phyloP scores from a whole-genome alignment of 2,888 invertebrate genomes.

The Panopea generosa region DNA sequence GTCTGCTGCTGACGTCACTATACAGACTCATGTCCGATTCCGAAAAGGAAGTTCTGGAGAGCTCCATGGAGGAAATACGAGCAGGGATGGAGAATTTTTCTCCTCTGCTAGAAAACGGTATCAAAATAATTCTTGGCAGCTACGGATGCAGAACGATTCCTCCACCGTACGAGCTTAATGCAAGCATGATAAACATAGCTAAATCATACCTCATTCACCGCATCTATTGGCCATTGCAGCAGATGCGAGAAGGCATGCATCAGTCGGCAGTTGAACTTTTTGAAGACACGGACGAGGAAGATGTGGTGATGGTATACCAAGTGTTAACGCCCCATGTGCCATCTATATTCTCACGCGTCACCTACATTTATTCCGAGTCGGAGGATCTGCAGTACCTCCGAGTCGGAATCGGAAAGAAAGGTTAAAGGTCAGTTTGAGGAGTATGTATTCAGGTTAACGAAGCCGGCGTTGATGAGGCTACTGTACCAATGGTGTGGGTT shows the following conservation, averaged over 20 bases:
- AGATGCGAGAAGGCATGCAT: conserved; percentile 59
- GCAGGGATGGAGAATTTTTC: conserved; percentile 47
- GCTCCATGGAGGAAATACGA: conserved; percentile 62
- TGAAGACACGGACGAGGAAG: conserved; percentile 53
- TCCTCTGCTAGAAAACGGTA: conserved; percentile 47
- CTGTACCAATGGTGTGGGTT: conserved; percentile 67
- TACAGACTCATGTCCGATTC: conserved; percentile 64
- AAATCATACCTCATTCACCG: conserved; percentile 57
- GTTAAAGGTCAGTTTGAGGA: conserved; percentile 65
- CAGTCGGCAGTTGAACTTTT: conserved; percentile 42
- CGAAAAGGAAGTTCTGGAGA: conserved; percentile 61
- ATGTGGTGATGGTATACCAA: conserved; percentile 62
- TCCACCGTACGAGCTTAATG: conserved; percentile 51
- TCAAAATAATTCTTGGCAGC: conserved; percentile 58
- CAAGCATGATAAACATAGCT: conserved; percentile 54
- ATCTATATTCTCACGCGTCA: conserved; percentile 59
- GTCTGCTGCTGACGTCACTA: conserved; percentile 63
- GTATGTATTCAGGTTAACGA: conserved; percentile 61
- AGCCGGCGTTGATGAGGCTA: conserved; percentile 46
- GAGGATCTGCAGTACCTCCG: conserved; percentile 9
- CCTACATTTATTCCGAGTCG: conserved; percentile 59
- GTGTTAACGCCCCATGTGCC: conserved; percentile 60
- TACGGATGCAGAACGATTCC: conserved; percentile 65
- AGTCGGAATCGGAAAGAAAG: conserved; percentile 1
- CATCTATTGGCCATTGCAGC: conserved; percentile 64